Percentiles rank a stretch among this genome's conserved stretches.
These are phyloP conservation scores for Zoanthus solanderi DNA, from an alignment of 92 coral and sea anemone genomes.

Conservation along the genomic window DNA sequence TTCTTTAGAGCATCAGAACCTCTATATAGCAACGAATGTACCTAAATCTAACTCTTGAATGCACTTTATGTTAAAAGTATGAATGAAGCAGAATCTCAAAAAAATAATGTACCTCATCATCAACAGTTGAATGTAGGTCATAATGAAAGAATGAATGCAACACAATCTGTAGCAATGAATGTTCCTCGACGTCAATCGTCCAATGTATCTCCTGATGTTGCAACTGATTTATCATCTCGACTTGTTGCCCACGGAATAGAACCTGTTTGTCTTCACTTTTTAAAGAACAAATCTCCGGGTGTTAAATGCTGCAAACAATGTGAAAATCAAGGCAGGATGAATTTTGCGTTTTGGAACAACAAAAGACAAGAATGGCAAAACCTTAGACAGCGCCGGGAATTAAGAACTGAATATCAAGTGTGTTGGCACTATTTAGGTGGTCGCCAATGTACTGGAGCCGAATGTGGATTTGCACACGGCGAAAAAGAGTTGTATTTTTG, in stretches of 20 bases:
- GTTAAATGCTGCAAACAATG: background rate
- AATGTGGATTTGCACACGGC: constrained; percentile 12
- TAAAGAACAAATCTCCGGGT: background rate
- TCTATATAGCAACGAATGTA: too few relatives aligned
- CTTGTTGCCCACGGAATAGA: background rate
- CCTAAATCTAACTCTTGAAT: too few relatives aligned
- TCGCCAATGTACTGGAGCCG: background rate
- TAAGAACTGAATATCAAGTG: background rate
- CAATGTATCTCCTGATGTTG: background rate
- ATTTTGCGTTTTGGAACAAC: constrained; percentile 3
- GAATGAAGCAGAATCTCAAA: too few relatives aligned
- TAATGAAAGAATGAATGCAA: too few relatives aligned
- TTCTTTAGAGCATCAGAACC: too few relatives aligned
- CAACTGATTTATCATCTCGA: background rate
- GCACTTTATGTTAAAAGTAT: too few relatives aligned
- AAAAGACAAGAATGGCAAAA: constrained; percentile 1
- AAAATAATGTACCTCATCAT: too few relatives aligned
- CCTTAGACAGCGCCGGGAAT: background rate
- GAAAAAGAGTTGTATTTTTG: background rate
- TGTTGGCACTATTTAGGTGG: constrained; percentile 17
- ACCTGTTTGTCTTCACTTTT: constrained; percentile 4
- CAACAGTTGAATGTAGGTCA: too few relatives aligned
- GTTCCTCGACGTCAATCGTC: background rate
- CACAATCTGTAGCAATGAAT: too few relatives aligned
- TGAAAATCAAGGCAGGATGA: background rate